These are phyloP conservation scores for Laticauda colubrina DNA, from an alignment of 2,113 vertebrate genomes.

Conservation along the genomic window DNA sequence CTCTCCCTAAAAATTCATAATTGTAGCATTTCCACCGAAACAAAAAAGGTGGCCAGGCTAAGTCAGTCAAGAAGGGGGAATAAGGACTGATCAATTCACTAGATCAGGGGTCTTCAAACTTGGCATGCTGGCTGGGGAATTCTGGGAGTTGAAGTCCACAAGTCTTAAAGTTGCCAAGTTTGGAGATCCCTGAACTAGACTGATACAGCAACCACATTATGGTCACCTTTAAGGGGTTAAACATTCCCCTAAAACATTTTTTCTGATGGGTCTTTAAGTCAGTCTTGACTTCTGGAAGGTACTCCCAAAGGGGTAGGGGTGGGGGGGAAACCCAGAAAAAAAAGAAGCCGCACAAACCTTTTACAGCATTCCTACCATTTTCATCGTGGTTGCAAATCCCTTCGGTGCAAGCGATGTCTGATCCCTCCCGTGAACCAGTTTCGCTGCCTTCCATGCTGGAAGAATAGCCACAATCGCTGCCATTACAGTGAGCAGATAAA, in stretches of 20 bases:
- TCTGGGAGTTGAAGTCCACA: no score
- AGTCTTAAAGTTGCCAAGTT: no score
- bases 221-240: background rate
- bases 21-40: background rate
- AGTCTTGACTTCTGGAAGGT: background rate
- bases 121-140: no score
- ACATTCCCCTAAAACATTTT: background rate
- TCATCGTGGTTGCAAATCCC: constrained; percentile 96
- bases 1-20: no score
- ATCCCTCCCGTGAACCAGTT: constrained; percentile 88
- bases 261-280: background rate
- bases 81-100: background rate
- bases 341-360: background rate
- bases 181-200: no score
- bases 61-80: background rate
- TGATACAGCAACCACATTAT: background rate
- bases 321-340: background rate
- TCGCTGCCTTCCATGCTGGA: constrained; percentile 97
- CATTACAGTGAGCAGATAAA: constrained; percentile 83
- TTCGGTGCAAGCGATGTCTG: constrained; percentile 93
- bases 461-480: constrained; percentile 93
- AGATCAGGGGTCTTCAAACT: background rate
- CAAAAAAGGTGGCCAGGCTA: background rate
- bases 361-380: constrained; percentile 74
- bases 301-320: no score